phyloP scores from a whole-genome alignment of 2,113 vertebrate genomes.

The Paramisgurnus dabryanus region DNA sequence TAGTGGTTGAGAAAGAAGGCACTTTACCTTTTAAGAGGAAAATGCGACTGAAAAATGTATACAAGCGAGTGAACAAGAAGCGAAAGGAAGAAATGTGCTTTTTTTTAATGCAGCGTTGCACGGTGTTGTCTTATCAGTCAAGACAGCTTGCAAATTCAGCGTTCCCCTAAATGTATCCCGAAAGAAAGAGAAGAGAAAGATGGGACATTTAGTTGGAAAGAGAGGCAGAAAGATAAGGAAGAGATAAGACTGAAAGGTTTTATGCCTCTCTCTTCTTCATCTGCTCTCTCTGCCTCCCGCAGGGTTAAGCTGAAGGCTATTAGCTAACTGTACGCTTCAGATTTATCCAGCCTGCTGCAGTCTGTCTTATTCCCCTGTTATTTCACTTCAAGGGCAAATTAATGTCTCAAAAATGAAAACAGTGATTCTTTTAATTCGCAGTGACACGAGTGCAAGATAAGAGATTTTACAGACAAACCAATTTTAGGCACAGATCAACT shows the following conservation, averaged over 20 bases:
- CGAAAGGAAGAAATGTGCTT: background rate
- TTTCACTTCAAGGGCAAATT: constrained; percentile 38
- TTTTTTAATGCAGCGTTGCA: background rate
- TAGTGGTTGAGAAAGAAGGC: background rate
- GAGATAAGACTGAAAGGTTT: constrained; percentile 6
- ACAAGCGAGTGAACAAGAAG: background rate
- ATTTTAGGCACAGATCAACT: no score
- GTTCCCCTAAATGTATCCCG: background rate
- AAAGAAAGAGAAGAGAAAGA: constrained; percentile 28
- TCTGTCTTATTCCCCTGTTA: constrained; percentile 1
- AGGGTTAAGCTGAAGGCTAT: constrained; percentile 30
- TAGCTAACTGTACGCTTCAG: constrained; percentile 9
- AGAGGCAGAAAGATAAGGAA: constrained; percentile 14
- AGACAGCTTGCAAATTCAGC: constrained; percentile 40
- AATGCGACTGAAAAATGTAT: background rate
- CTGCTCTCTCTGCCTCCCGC: constrained; percentile 25
- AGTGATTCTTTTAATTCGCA: background rate
- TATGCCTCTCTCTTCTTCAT: constrained; percentile 11
- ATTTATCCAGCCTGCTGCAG: constrained; percentile 10
- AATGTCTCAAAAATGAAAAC: constrained; percentile 1
- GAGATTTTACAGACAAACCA: background rate
- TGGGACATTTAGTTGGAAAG: constrained; percentile 10
- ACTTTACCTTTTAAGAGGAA: background rate
- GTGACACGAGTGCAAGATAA: background rate
- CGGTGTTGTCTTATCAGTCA: constrained; percentile 33